Conservation (phyloP, 2,113 vertebrate genomes). For the Sebastes schlegelii region DNA sequence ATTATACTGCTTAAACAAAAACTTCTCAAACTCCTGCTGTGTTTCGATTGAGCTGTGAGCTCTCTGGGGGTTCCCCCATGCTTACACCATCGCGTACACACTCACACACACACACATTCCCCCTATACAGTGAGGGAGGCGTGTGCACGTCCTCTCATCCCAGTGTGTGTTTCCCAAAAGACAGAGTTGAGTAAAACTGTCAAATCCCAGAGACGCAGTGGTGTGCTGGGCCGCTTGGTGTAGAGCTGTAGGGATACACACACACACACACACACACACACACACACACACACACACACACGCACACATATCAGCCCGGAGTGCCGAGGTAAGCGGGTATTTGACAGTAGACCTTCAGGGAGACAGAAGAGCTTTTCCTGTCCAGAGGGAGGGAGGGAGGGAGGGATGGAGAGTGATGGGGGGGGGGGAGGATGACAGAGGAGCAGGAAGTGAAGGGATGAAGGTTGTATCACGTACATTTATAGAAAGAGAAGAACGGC, state of each 20-base stretch:
- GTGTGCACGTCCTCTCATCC: constrained; percentile 25
- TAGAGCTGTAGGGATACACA: constrained; percentile 32
- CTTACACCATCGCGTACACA: constrained; percentile 1
- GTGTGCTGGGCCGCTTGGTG: constrained; percentile 32
- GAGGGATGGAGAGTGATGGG: background rate
- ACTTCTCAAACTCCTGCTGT: constrained; percentile 18
- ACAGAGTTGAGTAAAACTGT: constrained; percentile 65
- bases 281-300: constrained; percentile 11
- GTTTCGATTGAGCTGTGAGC: constrained; percentile 20
- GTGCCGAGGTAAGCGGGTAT: constrained; percentile 78
- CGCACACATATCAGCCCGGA: constrained; percentile 43
- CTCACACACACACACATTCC: background rate
- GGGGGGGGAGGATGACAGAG: constrained; percentile 29
- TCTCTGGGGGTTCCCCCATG: constrained; percentile 24
- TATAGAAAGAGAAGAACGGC: background rate
- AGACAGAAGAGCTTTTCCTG: constrained; percentile 69
- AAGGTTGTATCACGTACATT: constrained; percentile 16
- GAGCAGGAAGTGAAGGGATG: constrained; percentile 38
- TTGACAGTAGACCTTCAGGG: constrained; percentile 79
- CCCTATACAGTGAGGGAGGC: constrained; percentile 9
- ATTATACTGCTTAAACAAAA: background rate
- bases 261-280: constrained; percentile 40
- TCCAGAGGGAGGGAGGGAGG: constrained; percentile 51
- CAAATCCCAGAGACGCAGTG: constrained; percentile 65
- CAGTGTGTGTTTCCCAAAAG: constrained; percentile 58